Evolutionary conservation across 1,140 invertebrate genomes (phyloP), one percentile per base, ranked within the genome.

Genomic region (Telenomus remus): DNA sequence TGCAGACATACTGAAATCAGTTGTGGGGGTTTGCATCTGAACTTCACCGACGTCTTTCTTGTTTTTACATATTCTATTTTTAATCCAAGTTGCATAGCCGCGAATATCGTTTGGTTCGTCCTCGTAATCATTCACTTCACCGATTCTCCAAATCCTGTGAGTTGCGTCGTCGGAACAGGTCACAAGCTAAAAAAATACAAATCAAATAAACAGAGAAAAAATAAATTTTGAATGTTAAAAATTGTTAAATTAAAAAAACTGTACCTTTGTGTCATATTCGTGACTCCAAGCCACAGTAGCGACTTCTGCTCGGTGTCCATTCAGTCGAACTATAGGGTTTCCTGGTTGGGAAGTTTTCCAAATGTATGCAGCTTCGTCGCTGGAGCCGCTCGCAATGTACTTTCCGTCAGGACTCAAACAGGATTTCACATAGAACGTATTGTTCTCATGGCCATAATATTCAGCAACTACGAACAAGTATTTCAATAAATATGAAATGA

Each of bases 381-480:
- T 94, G 64, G 95, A 96, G 1, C 95, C 95, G 86, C 94, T 95
- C 0, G 95, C 86, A 10, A 97, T 85, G 84, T 95, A 96, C 46
- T 90, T 89, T 0, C 93, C 92, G 87, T 96, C 94, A 0, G 92
- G 91, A 85, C 94, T 95, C 13, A 97, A 85, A 71, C 92, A 91
- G 0, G 93, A 91, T 81, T 96, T 96, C 7, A 96, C 92, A 86
- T 94, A 97, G 87, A 95, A 97, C 0, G 94, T 92, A 33, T 89
- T 89, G 83, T 93, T 94, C 65, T 92, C 88, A 82, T 76, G 59
- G 59, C 95, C 95, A 57, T 83, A 83, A 77, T 81, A 89, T 74
- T 85, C 79, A 15, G 82, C 82, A 51, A 89, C 84, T 88, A n/a
- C n/a, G n/a, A n/a, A n/a, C n/a, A n/a, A n/a, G n/a, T n/a, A n/a